Evolutionary conservation across 1,140 invertebrate genomes (phyloP).

Genomic region (Habropoda laboriosa): DNA sequence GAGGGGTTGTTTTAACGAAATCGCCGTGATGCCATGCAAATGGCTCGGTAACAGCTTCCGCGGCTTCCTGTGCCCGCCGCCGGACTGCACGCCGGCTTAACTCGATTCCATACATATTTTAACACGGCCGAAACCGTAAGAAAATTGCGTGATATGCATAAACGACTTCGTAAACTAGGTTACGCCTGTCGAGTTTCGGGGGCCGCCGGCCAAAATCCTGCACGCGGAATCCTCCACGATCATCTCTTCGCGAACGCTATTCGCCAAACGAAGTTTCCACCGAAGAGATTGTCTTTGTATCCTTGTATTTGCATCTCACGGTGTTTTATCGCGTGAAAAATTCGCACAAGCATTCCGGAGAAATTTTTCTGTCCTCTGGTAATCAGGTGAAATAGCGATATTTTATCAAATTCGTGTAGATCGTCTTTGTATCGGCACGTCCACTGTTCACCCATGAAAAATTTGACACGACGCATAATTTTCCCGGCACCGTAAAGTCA

Average conservation of each 20-base stretch:
- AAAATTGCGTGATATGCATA: constrained; percentile 81
- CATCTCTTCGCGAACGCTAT: neutral
- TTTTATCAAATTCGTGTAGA: too few relatives aligned
- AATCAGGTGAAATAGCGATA: too few relatives aligned
- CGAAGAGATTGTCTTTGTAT: neutral
- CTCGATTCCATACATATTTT: constrained; percentile 82
- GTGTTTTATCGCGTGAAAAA: too few relatives aligned
- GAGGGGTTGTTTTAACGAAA: constrained; percentile 73
- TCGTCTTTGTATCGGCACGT: too few relatives aligned
- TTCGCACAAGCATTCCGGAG: too few relatives aligned
- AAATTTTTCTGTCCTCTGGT: too few relatives aligned
- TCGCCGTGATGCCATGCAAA: constrained; percentile 79
- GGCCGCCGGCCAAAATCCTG: constrained; percentile 32
- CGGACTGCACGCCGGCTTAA: constrained; percentile 76
- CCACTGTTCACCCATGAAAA: neutral
- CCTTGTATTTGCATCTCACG: neutral
- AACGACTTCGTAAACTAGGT: constrained; percentile 77
- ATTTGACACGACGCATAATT: constrained; percentile 26
- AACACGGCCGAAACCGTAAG: constrained; percentile 80
- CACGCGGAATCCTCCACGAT: constrained; percentile 18
- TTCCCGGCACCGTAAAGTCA: neutral
- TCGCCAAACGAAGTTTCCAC: too few relatives aligned
- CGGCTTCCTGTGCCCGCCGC: constrained; percentile 68
- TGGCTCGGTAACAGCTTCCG: constrained; percentile 81
- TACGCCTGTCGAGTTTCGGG: constrained; percentile 39